Base-by-base conservation (phyloP, 2,888 invertebrate species). In the Ypsolopha scabrella region DNA sequence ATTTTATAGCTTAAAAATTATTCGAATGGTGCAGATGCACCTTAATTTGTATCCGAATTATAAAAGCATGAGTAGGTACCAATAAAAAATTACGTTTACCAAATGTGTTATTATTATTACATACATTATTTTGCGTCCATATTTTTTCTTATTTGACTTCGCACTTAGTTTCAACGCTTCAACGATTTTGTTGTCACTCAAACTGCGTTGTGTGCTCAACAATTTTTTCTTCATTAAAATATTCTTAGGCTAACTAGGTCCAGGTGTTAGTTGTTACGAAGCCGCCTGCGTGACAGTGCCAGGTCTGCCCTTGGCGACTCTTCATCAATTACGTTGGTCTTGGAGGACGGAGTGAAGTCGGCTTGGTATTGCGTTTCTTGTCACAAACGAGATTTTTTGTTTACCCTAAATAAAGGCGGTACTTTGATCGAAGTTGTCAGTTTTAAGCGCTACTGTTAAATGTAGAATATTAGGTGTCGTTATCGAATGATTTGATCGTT, bases 291-390 rank as follows among this genome's bases (percentile, higher is more conserved):
- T 37, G 48, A 45, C 45, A 45, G 45, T n/a, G 33, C 9, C 48
- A 48, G 9, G 6, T 46, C 34, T 46, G 34, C 34, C 11, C 36
- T 37, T 48, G 33, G 48, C 37, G 48, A 51, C 49, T 53, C 53
- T 51, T 64, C 65, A 67, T 70, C 67, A 72, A 72, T 72, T 70
- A 70, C 2, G 4, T 24, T 24, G 24, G 24, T 24, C 2, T n/a
- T 24, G 24, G 24, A 24, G 24, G 24, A 24, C 4, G 24, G 60
- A 57, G 59, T 59, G 47, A 52, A 54, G 13, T 57, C 59, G 50
- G 63, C 65, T 62, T 57, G 63, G 65, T 64, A 66, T 70, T 68
- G 63, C 66, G 63, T 61, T 66, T 61, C 62, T 67, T 60, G 50
- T 53, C 47, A 58, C 62, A 60, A 61, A 60, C 61, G 59, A 60